Evolutionary conservation across 1,140 invertebrate genomes (phyloP).

Genomic region (Drosophila burlai): DNA sequence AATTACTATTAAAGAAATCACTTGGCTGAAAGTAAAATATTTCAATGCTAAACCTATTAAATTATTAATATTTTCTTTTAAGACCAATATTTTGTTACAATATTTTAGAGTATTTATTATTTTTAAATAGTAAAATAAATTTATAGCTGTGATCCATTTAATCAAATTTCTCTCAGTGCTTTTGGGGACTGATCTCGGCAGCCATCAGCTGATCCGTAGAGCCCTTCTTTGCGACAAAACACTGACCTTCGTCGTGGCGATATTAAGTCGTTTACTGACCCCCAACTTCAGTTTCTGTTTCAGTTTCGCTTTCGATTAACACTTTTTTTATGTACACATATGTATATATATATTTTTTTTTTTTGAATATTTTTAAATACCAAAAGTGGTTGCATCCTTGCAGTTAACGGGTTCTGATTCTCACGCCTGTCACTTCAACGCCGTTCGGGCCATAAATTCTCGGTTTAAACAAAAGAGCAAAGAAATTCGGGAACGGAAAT

Average conservation of each 20-base stretch:
- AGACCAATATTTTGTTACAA: too few relatives aligned
- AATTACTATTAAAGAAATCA: too few relatives aligned
- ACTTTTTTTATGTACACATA: constrained; percentile 3
- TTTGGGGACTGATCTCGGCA: neutral
- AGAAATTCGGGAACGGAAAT: constrained; percentile 57
- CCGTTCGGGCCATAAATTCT: constrained; percentile 42
- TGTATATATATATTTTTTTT: constrained; percentile 7
- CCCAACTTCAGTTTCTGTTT: constrained; percentile 12
- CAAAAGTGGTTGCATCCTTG: constrained; percentile 61
- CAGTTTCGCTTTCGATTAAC: constrained; percentile 45
- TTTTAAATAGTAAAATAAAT: too few relatives aligned
- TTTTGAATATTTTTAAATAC: constrained; percentile 47
- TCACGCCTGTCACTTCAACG: constrained; percentile 58
- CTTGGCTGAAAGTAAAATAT: too few relatives aligned
- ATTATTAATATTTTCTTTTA: too few relatives aligned
- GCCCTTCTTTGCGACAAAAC: constrained; percentile 9
- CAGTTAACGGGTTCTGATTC: constrained; percentile 36
- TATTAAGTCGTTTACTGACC: constrained; percentile 13
- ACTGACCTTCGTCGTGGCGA: constrained; percentile 27
- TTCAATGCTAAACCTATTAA: too few relatives aligned
- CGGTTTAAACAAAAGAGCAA: constrained; percentile 38
- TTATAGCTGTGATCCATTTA: too few relatives aligned
- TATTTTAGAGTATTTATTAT: too few relatives aligned
- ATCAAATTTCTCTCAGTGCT: constrained; percentile 4
- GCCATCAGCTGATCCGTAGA: constrained; percentile 17